These are phyloP conservation scores for Ctenicera cuprea DNA, from an alignment of 2,888 invertebrate species.

Conservation along the genomic window DNA sequence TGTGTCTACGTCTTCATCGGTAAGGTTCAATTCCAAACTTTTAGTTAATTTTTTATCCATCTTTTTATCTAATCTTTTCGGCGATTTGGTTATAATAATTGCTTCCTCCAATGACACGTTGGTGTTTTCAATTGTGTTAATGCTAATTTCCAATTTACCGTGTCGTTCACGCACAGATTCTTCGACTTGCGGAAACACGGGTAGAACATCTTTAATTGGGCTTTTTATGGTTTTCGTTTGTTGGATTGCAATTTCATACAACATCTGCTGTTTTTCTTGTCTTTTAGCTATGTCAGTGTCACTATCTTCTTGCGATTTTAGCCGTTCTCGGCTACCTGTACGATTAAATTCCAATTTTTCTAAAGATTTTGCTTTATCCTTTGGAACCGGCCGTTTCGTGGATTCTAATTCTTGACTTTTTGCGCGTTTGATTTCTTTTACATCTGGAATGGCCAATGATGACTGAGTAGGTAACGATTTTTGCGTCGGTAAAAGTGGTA, in stretches of 20 bases:
- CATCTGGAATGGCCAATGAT: slow-evolving; percentile 64
- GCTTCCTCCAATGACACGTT: slow-evolving; percentile 78
- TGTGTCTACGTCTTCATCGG: slow-evolving; percentile 61
- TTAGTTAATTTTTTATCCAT: slow-evolving; percentile 74
- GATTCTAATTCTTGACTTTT: slow-evolving; percentile 79
- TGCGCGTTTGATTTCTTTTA: slow-evolving; percentile 73
- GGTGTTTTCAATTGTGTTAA: slow-evolving; percentile 76
- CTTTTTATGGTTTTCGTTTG: slow-evolving; percentile 84
- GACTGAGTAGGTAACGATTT: slow-evolving; percentile 67
- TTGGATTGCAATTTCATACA: slow-evolving; percentile 85
- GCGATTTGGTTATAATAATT: slow-evolving; percentile 84
- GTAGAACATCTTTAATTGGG: slow-evolving; percentile 83
- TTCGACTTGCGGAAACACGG: slow-evolving; percentile 83
- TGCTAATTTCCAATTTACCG: slow-evolving; percentile 84
- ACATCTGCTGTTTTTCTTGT: slow-evolving; percentile 84
- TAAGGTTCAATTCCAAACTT: slow-evolving; percentile 80
- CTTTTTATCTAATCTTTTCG: slow-evolving; percentile 80
- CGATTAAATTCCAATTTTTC: slow-evolving; percentile 80
- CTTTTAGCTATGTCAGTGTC: slow-evolving; percentile 83
- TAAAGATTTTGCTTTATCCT: slow-evolving; percentile 82
- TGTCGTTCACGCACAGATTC: slow-evolving; percentile 84
- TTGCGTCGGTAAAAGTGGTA: slow-evolving; percentile 72
- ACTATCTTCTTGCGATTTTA: slow-evolving; percentile 84
- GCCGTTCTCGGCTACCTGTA: slow-evolving; percentile 78
- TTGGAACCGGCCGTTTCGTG: slow-evolving; percentile 73